Percentiles rank a stretch among this genome's conserved stretches.
phyloP scores from a whole-genome alignment of 2,797 vertebrate genomes.

The Sparidentex hasta region DNA sequence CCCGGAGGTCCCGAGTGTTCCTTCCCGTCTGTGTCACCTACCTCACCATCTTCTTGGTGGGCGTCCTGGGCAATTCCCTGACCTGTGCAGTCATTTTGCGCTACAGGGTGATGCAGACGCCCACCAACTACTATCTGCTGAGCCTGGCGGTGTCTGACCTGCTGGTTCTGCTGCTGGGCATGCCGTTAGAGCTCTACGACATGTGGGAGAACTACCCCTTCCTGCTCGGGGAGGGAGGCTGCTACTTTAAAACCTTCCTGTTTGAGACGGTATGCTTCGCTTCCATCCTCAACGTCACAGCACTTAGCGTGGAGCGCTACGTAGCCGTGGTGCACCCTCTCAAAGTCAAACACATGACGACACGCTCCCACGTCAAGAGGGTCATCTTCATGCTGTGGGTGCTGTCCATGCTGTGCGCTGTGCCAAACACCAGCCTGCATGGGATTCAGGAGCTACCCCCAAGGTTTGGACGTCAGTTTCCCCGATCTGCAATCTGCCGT shows the following conservation, averaged over 20 bases:
- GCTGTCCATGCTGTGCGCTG: conserved; percentile 82
- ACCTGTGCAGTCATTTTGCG: conserved; percentile 83
- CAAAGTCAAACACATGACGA: conserved; percentile 79
- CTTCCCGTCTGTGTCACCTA: conserved; percentile 80
- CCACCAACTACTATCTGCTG: conserved; percentile 86
- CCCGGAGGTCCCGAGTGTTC: conserved; percentile 74
- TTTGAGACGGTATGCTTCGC: conserved; percentile 88
- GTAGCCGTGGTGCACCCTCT: conserved; percentile 84
- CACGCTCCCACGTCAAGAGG: conserved; percentile 79
- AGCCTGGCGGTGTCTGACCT: conserved; percentile 86
- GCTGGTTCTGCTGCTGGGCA: conserved; percentile 84
- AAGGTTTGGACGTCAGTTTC: conserved; percentile 72
- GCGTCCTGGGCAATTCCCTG: conserved; percentile 82
- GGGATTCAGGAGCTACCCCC: conserved; percentile 72
- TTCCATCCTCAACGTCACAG: conserved; percentile 86
- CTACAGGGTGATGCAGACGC: conserved; percentile 84
- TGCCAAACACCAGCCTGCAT: conserved; percentile 86
- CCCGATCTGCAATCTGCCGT: conserved; percentile 77
- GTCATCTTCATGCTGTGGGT: conserved; percentile 82
- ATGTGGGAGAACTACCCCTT: conserved; percentile 87
- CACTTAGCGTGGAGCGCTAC: conserved; percentile 85
- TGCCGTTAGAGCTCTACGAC: conserved; percentile 86
- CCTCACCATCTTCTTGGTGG: conserved; percentile 80
- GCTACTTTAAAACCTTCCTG: conserved; percentile 86
- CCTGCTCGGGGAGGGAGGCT: conserved; percentile 81